These are phyloP conservation scores for Hexactinellida sp. DNA, from an alignment of 37 sponge, comb jelly and placozoan species.

Conservation along the genomic window DNA sequence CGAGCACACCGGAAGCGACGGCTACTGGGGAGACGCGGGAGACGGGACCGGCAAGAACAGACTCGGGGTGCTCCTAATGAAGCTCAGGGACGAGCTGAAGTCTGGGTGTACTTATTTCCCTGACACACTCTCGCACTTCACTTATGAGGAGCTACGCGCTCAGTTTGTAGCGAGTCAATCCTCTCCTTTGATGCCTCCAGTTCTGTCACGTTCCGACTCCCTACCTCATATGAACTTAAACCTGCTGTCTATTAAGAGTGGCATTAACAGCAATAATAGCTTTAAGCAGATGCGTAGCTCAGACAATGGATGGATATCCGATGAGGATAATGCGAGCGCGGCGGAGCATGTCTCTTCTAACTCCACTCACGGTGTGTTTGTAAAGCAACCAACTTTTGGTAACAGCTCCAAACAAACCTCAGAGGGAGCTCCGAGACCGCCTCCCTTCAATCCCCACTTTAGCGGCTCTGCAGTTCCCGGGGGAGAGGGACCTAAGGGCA, in stretches of 20 bases:
- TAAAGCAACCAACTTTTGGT: not conserved
- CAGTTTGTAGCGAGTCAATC: too few relatives aligned
- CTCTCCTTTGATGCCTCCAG: too few relatives aligned
- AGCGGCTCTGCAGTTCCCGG: not conserved
- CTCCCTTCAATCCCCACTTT: not conserved
- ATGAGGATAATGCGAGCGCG: not conserved
- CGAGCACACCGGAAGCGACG: not conserved
- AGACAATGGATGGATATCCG: not conserved
- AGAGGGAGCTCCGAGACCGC: not conserved
- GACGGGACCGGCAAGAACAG: not conserved
- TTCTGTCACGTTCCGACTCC: too few relatives aligned
- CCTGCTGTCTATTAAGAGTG: not conserved
- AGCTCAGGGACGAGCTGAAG: not conserved
- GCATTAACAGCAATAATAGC: not conserved
- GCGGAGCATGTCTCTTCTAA: too few relatives aligned
- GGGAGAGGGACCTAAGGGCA: not conserved
- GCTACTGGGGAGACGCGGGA: not conserved
- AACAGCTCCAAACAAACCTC: not conserved
- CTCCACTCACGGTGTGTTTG: not conserved
- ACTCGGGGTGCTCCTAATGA: not conserved
- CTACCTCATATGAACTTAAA: not conserved
- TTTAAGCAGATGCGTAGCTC: not conserved
- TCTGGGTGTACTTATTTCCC: not conserved
- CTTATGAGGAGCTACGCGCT: not conserved
- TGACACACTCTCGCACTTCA: not conserved